Evolutionary conservation across 2,888 invertebrate species (phyloP).

Genomic region (Belgica antarctica): DNA sequence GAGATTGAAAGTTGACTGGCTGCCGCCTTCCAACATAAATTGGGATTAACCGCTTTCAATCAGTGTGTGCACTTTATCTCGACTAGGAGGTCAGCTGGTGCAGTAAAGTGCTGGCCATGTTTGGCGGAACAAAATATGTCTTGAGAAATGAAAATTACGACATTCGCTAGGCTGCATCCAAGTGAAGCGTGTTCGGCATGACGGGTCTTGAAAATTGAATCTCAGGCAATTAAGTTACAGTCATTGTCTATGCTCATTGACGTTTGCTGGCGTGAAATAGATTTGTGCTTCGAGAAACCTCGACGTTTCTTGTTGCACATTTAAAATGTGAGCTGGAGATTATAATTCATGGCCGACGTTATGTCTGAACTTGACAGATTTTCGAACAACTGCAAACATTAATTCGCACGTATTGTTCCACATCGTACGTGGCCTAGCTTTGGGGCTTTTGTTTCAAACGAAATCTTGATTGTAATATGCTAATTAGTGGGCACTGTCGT

Average conservation of each 20-base stretch:
- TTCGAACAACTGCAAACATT: not conserved
- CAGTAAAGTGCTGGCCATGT: not conserved
- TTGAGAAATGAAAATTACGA: not conserved
- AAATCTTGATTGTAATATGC: not conserved
- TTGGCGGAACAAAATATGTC: not conserved
- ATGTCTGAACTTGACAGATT: not conserved
- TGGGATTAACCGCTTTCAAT: constrained; percentile 4
- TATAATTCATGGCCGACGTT: not conserved
- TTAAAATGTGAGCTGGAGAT: not conserved
- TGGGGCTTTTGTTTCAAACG: not conserved
- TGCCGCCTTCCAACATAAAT: constrained; percentile 16
- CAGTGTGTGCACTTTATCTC: not conserved
- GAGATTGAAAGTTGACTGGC: constrained; percentile 1
- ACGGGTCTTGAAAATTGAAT: too few relatives aligned
- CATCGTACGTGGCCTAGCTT: too few relatives aligned
- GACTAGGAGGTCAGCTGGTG: not conserved
- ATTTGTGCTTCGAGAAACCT: not conserved
- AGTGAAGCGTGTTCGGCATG: not conserved
- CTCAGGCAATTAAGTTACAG: not conserved
- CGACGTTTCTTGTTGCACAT: not conserved
- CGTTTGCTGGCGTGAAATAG: not conserved
- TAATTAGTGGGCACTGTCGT: too few relatives aligned
- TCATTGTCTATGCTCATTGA: constrained; percentile 3
- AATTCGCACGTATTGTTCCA: not conserved
- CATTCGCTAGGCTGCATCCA: not conserved